Evolutionary conservation across 2,797 vertebrate species (phyloP).

Genomic region (Clamator glandarius): DNA sequence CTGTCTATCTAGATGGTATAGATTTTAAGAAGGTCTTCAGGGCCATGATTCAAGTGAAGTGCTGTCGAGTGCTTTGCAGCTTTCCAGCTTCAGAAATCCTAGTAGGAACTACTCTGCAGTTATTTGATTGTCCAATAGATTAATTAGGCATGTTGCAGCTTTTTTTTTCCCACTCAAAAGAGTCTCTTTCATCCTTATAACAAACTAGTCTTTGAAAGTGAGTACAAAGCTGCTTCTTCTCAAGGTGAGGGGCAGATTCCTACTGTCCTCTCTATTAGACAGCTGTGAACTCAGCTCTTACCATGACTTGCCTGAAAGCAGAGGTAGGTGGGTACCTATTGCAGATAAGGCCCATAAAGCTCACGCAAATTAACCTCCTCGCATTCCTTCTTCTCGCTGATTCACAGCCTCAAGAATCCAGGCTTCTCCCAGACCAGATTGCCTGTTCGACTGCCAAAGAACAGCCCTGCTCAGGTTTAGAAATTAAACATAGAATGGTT

Average conservation of each 20-base stretch:
- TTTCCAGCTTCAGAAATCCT: not conserved
- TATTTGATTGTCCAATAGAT: not conserved
- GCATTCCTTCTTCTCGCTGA: conserved; percentile 1
- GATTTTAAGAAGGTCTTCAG: not conserved
- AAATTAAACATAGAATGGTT: not conserved
- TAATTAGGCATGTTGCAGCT: not conserved
- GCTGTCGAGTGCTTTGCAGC: not conserved
- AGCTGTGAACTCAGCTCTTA: not conserved
- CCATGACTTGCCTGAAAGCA: not conserved
- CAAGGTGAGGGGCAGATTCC: not conserved
- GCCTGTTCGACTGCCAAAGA: conserved; percentile 10
- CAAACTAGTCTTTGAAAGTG: not conserved
- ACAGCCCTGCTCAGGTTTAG: conserved; percentile 9
- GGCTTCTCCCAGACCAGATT: not conserved
- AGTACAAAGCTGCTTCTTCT: not conserved
- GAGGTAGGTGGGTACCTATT: not conserved
- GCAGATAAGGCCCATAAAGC: conserved; percentile 14
- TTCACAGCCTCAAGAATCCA: conserved; percentile 8
- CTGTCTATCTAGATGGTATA: not conserved
- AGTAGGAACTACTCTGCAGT: not conserved
- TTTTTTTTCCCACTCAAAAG: not conserved
- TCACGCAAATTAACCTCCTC: not conserved
- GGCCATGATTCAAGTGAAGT: not conserved
- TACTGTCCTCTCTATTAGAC: not conserved
- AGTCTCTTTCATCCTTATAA: not conserved